A percentile compares a stretch with the other conserved stretches of the same genome.
Conservation (phyloP, 1,140 invertebrate genomes). For the Pantala flavescens region DNA sequence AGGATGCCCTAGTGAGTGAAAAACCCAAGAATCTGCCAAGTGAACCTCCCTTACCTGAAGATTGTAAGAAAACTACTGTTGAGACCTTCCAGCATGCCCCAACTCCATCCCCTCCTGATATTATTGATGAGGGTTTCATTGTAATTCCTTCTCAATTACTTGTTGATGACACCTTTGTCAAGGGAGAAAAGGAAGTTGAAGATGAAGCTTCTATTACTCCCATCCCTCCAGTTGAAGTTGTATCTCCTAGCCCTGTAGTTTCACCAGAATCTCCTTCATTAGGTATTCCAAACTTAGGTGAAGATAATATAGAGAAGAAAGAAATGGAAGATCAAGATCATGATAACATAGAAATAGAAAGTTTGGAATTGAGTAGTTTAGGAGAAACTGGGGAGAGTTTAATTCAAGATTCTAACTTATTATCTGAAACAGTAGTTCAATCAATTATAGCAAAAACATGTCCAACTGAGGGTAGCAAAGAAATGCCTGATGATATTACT, state of each 20-base stretch:
- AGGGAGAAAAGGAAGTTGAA: neutral
- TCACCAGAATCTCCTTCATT: neutral
- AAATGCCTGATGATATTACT: neutral
- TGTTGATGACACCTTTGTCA: neutral
- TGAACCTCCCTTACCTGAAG: conserved; percentile 11
- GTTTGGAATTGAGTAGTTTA: neutral
- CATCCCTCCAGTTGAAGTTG: neutral
- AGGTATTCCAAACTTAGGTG: no score
- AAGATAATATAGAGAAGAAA: neutral
- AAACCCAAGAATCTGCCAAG: conserved; percentile 10
- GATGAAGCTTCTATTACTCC: neutral
- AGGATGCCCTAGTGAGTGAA: conserved; percentile 10
- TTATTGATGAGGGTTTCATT: conserved; percentile 15
- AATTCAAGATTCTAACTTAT: neutral
- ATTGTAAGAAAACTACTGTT: neutral
- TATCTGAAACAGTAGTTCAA: neutral
- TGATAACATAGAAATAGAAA: neutral
- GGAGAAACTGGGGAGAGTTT: neutral
- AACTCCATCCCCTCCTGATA: conserved; percentile 3
- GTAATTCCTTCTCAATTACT: neutral
- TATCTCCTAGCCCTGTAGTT: neutral
- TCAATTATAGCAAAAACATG: neutral
- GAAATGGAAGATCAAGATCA: neutral
- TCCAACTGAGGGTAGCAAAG: neutral
- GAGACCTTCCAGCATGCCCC: neutral